Evolutionary conservation across 2,888 invertebrate genomes (phyloP).

Genomic region (Latrodectus elegans): DNA sequence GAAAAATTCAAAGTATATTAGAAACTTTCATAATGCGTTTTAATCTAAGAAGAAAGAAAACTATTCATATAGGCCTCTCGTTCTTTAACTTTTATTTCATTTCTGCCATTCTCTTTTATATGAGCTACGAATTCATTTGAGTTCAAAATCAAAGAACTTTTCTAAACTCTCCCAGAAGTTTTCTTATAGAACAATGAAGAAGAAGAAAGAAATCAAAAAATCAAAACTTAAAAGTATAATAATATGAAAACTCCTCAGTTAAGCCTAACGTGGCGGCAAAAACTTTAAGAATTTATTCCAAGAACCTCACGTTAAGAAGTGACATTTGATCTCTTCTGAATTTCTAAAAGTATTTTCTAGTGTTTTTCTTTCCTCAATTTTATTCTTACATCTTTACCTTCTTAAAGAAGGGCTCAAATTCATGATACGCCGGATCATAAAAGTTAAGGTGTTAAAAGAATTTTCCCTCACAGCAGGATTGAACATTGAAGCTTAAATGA

Average conservation of each 20-base stretch:
- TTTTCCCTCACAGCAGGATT: background rate
- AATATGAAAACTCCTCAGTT: conserved; percentile 24
- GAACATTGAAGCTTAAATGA: conserved; percentile 12
- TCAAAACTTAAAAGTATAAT: conserved; percentile 14
- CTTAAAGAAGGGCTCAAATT: conserved; percentile 37
- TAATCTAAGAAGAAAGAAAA: background rate
- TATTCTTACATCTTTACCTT: conserved; percentile 46
- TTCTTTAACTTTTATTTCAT: conserved; percentile 14
- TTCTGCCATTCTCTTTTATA: conserved; percentile 40
- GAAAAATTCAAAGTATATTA: too few species aligned
- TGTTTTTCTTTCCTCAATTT: conserved; percentile 34
- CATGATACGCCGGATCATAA: conserved; percentile 54
- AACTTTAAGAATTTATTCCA: conserved; percentile 43
- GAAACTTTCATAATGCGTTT: too few species aligned
- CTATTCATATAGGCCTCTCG: background rate
- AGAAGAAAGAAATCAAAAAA: conserved; percentile 8
- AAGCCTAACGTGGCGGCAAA: conserved; percentile 49
- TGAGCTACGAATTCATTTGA: conserved; percentile 42
- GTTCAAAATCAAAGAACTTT: conserved; percentile 39
- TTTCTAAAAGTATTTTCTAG: conserved; percentile 48
- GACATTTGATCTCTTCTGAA: conserved; percentile 56
- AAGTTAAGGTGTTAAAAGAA: conserved; percentile 43
- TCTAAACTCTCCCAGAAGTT: conserved; percentile 19
- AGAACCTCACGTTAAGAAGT: conserved; percentile 43
- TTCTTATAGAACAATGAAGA: conserved; percentile 46